Evolutionary conservation across 2,888 invertebrate species (phyloP), one percentile per base, ranked within the genome.

Genomic region (Creontiades dilutus): DNA sequence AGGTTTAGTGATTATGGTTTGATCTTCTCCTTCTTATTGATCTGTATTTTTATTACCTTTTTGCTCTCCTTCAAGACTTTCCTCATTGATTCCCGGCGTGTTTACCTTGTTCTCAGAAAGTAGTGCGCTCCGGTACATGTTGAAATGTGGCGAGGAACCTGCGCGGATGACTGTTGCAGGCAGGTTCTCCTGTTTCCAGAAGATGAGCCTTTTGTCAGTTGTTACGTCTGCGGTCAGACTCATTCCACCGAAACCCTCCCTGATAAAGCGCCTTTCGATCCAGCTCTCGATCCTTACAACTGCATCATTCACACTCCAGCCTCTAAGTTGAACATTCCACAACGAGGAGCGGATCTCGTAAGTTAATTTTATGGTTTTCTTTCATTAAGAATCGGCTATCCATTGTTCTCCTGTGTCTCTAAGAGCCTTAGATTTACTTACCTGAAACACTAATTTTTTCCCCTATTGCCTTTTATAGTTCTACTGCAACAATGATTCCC

Each of bases 171-270:
- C 55, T 90, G 75, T 47, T 92, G 92, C 76, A 90, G 89, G 61
- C 89, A 90, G 80, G 91, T 91, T 80, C 89, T 92, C n/a, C 85
- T 91, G 23, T 92, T 90, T 89, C 89, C 90, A 46, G 90, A 90
- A 52, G 90, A 90, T 23, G 90, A 90, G 52, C 75, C 84, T 28
- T 86, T 90, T 75, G 91, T 92, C 57, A 90, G 86, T 55, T 92
- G 92, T 85, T 91, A 91, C 80, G 89, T 90, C 75, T 92, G 92
- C 90, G 92, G 92, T 27, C 92, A 92, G 76, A 91, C 91, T 16
- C 91, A 91, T 82, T 13, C 87, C 11, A 90, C 90, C 27, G 86
- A 89, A 47, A 76, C 85, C 23, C 55, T 91, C 2, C 37, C 76
- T 27, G 80, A 89, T 52, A 85, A 76, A 76, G 78, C 61, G 19